phyloP scores from a whole-genome alignment of 2,888 invertebrate genomes.

The Sepioteuthis lessoniana region DNA sequence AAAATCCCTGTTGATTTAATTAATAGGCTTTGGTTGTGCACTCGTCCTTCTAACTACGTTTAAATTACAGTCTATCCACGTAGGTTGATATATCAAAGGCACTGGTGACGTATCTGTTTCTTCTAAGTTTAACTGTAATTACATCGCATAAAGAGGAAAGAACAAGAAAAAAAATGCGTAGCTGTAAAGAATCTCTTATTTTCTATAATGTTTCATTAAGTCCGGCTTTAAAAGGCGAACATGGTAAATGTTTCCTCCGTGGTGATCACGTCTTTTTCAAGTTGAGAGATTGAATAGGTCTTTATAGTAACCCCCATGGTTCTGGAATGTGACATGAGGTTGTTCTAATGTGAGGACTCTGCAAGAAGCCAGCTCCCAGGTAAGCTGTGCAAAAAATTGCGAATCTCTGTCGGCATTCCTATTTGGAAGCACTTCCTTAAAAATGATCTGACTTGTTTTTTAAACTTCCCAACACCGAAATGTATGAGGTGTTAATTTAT shows the following conservation, averaged over 20 bases:
- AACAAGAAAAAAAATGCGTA: neutral
- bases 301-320: too few species aligned
- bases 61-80: neutral
- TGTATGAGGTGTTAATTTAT: too few species aligned
- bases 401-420: too few species aligned
- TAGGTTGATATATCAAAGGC: neutral
- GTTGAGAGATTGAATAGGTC: neutral
- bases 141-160: neutral
- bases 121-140: neutral
- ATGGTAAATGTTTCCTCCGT: neutral
- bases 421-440: too few species aligned
- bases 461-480: too few species aligned
- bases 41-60: neutral
- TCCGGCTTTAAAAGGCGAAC: neutral
- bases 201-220: neutral
- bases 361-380: too few species aligned
- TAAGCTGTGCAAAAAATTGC: too few species aligned
- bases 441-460: too few species aligned
- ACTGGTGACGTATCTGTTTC: neutral
- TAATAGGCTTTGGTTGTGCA: neutral
- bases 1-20: slow-evolving; percentile 33
- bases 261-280: neutral
- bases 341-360: too few species aligned
- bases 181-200: neutral
- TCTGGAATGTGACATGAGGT: too few species aligned